Evolutionary conservation across 2,113 vertebrate species (phyloP).

Genomic region (Gymnobelideus leadbeateri): DNA sequence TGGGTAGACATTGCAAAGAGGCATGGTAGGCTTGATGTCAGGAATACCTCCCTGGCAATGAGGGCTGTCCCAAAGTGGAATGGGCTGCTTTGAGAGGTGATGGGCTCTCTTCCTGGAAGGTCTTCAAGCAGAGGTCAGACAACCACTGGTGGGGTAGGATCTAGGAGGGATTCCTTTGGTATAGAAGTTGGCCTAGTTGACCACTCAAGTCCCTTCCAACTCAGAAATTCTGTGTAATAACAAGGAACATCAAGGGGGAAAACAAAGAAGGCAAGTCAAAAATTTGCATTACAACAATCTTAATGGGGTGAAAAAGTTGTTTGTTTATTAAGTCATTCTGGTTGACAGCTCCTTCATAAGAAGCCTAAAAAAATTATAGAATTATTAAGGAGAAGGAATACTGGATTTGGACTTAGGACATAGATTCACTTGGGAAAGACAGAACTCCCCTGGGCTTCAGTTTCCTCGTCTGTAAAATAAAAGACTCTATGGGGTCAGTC

Average conservation of each 20-base stretch:
- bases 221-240: not conserved
- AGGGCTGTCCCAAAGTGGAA: not conserved
- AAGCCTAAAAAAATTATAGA: not conserved
- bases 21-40: not conserved
- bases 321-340: slow-evolving; percentile 5
- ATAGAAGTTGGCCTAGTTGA: not conserved
- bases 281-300: not conserved
- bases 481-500: not conserved
- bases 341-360: slow-evolving; percentile 3
- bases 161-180: not conserved
- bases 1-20: not conserved
- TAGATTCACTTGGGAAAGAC: slow-evolving; percentile 32
- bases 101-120: not conserved
- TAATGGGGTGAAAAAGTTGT: not conserved
- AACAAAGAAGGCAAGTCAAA: not conserved
- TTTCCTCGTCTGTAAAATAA: not conserved
- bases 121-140: not conserved
- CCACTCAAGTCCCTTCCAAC: not conserved
- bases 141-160: not conserved
- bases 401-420: slow-evolving; percentile 25
- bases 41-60: not conserved
- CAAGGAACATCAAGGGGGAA: not conserved
- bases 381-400: slow-evolving; percentile 6
- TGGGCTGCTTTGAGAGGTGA: not conserved
- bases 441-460: not conserved